These are phyloP conservation scores for Eupristina koningsbergeri DNA, from an alignment of 1,140 invertebrate genomes.

Conservation along the genomic window DNA sequence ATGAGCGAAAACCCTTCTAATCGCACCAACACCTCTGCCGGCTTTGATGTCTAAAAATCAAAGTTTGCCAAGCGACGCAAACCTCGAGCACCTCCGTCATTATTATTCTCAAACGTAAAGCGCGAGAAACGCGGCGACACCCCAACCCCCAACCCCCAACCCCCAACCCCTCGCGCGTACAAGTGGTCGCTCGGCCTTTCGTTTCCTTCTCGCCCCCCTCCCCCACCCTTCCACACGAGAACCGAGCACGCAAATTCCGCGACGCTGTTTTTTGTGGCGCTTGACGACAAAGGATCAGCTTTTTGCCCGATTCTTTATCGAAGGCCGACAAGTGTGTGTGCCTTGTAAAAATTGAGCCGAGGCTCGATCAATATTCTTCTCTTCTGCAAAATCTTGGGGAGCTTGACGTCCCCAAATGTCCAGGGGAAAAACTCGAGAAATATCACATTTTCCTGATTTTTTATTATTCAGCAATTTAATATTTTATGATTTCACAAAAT, in stretches of 20 bases:
- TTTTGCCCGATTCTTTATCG: background rate
- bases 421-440: no score
- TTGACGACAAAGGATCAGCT: background rate
- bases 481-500: no score
- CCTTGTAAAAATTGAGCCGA: background rate
- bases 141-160: background rate
- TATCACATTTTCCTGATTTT: no score
- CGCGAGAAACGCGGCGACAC: background rate
- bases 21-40: slow-evolving; percentile 41
- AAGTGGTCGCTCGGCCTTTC: slow-evolving; percentile 24
- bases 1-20: slow-evolving; percentile 1
- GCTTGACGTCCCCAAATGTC: no score
- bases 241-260: background rate
- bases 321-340: background rate
- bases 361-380: background rate
- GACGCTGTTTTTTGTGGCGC: background rate
- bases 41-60: slow-evolving; percentile 44
- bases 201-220: background rate
- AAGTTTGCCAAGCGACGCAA: background rate
- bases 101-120: background rate
- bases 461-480: no score
- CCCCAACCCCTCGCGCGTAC: background rate
- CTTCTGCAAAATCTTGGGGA: no score
- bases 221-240: background rate
- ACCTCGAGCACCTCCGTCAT: background rate